Evolutionary conservation across 2,113 vertebrate species (phyloP).

Genomic region (Alces alces): DNA sequence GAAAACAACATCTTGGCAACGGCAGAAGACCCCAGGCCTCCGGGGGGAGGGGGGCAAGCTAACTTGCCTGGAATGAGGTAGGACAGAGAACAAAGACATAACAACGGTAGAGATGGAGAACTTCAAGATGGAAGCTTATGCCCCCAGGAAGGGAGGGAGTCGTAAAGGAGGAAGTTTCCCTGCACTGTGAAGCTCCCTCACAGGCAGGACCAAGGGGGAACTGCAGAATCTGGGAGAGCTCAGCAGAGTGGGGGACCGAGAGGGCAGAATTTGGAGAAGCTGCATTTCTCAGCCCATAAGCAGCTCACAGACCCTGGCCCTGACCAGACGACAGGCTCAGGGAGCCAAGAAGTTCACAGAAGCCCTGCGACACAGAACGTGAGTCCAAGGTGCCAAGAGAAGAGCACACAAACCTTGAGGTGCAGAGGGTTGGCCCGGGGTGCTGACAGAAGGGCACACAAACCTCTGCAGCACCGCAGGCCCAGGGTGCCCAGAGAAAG

Average conservation of each 20-base stretch:
- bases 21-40: not conserved
- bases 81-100: not conserved
- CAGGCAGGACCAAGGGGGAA: not conserved
- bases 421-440: not conserved
- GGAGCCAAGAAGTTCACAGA: not conserved
- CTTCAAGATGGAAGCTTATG: not conserved
- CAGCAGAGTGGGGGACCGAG: not conserved
- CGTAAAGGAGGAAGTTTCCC: not conserved
- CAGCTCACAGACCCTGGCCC: not conserved
- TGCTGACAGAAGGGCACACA: not conserved
- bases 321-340: not conserved
- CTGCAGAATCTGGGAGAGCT: not conserved
- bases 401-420: not conserved
- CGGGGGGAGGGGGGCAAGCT: not conserved
- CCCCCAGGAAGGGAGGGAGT: not conserved
- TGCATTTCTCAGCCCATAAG: not conserved
- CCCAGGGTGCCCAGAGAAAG: not conserved
- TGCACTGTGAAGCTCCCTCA: not conserved
- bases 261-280: not conserved
- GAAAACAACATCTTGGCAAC: not conserved
- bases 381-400: not conserved
- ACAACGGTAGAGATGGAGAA: not conserved
- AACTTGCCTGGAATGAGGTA: not conserved
- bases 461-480: not conserved
- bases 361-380: not conserved